Conservation (phyloP, 2,113 vertebrate genomes). For the Asarcornis scutulata region DNA sequence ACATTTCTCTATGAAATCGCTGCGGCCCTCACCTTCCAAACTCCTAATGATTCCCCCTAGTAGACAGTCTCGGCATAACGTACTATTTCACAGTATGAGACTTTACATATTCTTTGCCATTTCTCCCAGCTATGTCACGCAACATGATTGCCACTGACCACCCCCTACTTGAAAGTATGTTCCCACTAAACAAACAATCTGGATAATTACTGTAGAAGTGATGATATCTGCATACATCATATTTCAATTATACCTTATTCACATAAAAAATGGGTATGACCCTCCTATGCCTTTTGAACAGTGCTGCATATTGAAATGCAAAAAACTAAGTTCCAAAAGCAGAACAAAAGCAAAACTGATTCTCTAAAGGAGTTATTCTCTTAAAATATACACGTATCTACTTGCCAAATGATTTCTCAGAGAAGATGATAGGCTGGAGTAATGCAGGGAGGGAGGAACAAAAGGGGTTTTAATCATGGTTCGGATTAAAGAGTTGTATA, state of each 20-base stretch:
- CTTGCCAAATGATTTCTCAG: constrained; percentile 65
- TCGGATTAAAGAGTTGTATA: constrained; percentile 64
- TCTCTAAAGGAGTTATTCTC: constrained; percentile 52
- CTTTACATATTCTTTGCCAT: not conserved
- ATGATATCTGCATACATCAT: constrained; percentile 64
- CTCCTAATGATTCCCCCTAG: not conserved
- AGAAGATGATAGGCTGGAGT: constrained; percentile 67
- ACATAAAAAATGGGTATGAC: constrained; percentile 41
- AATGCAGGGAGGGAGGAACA: constrained; percentile 56
- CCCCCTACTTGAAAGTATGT: constrained; percentile 1
- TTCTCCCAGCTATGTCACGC: not conserved
- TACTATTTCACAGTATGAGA: constrained; percentile 23
- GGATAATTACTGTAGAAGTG: constrained; percentile 41
- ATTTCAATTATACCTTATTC: constrained; percentile 67
- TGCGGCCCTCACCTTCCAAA: not conserved
- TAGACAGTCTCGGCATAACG: not conserved
- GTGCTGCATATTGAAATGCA: constrained; percentile 28
- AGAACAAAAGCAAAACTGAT: constrained; percentile 55
- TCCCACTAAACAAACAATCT: constrained; percentile 57
- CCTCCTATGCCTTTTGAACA: constrained; percentile 42
- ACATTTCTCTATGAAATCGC: constrained; percentile 44
- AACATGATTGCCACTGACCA: constrained; percentile 40
- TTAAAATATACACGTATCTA: constrained; percentile 56
- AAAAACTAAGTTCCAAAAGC: constrained; percentile 51
- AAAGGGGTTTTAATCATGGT: constrained; percentile 65